Conservation (phyloP, 2,797 vertebrate species). For the Phalloptychus januarius region DNA sequence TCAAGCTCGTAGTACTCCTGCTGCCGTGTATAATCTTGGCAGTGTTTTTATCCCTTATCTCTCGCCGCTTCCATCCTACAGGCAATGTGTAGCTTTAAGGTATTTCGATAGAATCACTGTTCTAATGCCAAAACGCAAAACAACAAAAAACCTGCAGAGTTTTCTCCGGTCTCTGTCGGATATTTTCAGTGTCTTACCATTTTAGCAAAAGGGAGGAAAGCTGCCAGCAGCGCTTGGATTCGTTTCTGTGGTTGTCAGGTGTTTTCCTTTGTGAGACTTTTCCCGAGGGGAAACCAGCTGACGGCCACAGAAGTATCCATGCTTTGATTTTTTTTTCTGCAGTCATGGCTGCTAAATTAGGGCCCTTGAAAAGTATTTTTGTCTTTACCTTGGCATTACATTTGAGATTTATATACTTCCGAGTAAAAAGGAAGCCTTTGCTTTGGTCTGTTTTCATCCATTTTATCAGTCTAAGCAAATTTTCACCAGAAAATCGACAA, state of each 20-base stretch:
- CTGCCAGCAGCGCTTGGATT: constrained; percentile 40
- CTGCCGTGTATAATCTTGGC: constrained; percentile 31
- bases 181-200: constrained; percentile 39
- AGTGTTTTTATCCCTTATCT: constrained; percentile 27
- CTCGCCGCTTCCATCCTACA: constrained; percentile 23
- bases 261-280: constrained; percentile 44
- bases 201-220: constrained; percentile 30
- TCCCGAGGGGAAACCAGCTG: constrained; percentile 29
- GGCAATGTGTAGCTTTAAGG: constrained; percentile 1
- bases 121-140: constrained; percentile 18
- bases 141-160: constrained; percentile 24
- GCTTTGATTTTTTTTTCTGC: constrained; percentile 54
- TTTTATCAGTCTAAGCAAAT: background rate
- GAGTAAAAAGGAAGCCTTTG: background rate
- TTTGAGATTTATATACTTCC: constrained; percentile 8
- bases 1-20: constrained; percentile 30
- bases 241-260: constrained; percentile 52
- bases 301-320: constrained; percentile 22
- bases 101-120: constrained; percentile 20
- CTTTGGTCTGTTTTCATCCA: background rate
- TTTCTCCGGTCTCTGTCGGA: constrained; percentile 15
- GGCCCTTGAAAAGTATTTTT: constrained; percentile 36
- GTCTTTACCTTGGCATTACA: constrained; percentile 6
- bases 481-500: background rate
- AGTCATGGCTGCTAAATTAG: constrained; percentile 34